These are phyloP conservation scores for Thereva unica DNA, from an alignment of 2,888 invertebrate species.

Conservation along the genomic window DNA sequence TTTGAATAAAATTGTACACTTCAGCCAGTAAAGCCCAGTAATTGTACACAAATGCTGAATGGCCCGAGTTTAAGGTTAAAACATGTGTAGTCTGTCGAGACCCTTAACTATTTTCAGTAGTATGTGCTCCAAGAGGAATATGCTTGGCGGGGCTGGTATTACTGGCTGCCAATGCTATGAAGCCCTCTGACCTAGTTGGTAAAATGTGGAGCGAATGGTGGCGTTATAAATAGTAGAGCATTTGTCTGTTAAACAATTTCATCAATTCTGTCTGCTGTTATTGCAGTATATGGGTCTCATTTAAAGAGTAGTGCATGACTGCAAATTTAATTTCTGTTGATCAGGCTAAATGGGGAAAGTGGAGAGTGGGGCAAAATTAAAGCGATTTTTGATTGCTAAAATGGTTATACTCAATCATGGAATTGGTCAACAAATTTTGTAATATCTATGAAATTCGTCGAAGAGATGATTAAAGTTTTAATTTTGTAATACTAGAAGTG, in stretches of 20 bases:
- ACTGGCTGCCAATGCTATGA: neutral
- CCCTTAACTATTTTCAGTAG: constrained; percentile 2
- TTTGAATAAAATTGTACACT: neutral
- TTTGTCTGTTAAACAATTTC: constrained; percentile 35
- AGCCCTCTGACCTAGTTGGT: constrained; percentile 13
- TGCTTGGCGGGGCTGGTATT: neutral
- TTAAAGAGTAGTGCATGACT: too few species aligned
- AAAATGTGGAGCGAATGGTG: constrained; percentile 27
- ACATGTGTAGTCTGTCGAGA: neutral
- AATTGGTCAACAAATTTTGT: too few species aligned
- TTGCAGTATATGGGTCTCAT: neutral
- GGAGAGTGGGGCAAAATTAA: too few species aligned
- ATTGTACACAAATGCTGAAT: too few species aligned
- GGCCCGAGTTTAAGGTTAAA: neutral
- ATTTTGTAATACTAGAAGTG: too few species aligned
- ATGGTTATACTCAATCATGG: too few species aligned
- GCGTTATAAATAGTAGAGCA: constrained; percentile 27
- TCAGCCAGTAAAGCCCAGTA: too few species aligned
- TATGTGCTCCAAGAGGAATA: neutral
- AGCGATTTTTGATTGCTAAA: too few species aligned
- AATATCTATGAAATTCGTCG: too few species aligned
- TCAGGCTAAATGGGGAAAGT: too few species aligned
- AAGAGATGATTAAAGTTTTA: too few species aligned
- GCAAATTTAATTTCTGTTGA: too few species aligned
- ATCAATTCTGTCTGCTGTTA: constrained; percentile 28